Conservation (phyloP, 2,888 invertebrate genomes). For the Spodoptera picta region DNA sequence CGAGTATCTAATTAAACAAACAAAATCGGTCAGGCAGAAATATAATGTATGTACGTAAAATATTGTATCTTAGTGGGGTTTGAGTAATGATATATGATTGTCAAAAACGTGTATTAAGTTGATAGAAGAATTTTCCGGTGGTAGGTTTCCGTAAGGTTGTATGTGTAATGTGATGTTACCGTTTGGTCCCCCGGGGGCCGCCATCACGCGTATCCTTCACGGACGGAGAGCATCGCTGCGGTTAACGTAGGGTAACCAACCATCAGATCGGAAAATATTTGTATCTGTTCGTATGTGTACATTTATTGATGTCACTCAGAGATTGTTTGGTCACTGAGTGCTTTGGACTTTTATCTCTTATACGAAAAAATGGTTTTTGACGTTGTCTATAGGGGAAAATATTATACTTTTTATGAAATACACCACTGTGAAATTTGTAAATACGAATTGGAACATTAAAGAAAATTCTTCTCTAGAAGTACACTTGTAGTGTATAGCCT, state of each 20-base stretch:
- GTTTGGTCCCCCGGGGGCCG: constrained; percentile 48
- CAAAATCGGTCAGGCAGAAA: neutral
- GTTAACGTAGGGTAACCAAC: constrained; percentile 51
- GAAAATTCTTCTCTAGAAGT: no score
- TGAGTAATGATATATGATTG: constrained; percentile 6
- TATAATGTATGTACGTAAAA: no score
- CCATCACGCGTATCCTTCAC: constrained; percentile 51
- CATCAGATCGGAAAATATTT: constrained; percentile 43
- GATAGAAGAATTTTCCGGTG: constrained; percentile 43
- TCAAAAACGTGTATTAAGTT: constrained; percentile 47
- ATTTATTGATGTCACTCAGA: constrained; percentile 36
- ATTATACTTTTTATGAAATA: no score
- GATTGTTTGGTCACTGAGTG: constrained; percentile 15
- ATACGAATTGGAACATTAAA: no score
- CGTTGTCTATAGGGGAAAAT: neutral
- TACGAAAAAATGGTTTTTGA: neutral
- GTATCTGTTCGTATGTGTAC: constrained; percentile 19
- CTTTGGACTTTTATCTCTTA: constrained; percentile 8
- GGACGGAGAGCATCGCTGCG: constrained; percentile 41
- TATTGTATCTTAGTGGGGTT: neutral
- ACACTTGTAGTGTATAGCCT: no score
- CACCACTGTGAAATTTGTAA: no score
- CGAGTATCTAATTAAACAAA: neutral
- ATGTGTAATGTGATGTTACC: constrained; percentile 51
- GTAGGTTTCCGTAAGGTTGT: constrained; percentile 43